Evolutionary conservation across 2,888 invertebrate species (phyloP), one percentile per base, ranked within the genome.

Genomic region (Dione juno): DNA sequence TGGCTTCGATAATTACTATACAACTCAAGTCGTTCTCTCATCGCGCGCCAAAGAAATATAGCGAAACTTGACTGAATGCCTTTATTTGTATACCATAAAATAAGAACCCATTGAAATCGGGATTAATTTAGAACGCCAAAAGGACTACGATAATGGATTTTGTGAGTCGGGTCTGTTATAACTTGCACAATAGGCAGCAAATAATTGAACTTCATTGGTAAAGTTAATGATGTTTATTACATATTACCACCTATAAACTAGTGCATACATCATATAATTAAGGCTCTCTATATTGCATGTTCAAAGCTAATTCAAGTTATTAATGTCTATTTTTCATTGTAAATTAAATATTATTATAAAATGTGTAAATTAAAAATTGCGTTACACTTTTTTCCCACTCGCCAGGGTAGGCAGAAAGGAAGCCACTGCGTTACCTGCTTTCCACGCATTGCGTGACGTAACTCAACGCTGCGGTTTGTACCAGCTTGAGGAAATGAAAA

Each of bases 1-100:
- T 79, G 77, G 72, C 75, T 79, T 75, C 78, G 79, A 83, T 84
- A 84, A 86, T 85, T 82, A 83, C 80, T 70, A 71, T 75, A 67
- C 76, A 85, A 85, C 78, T 87, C 85, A 61, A 76, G 74, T 81
- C 80, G 80, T 83, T 82, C 77, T 78, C 78, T 79, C 80, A 79
- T 77, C 76, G 74, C 76, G 77, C 76, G 78, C 71, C 73, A 74
- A 77, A 80, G 80, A 81, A 80, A 83, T 82, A 76, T 77, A 64
- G 77, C 70, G 79, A 61, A 64, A 84, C 77, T 85, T 81, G 57
- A 75, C 69, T 76, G 65, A 61, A 69, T 71, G 76, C 67, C 70
- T 77, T 73, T 66, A 76, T 37, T 64, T 48, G 43, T 45, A 21
- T 45, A 73, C 73, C 63, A 70, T 75, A 74, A 71, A 75, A 76